These are phyloP conservation scores for Neotoxoptera formosana DNA, from an alignment of 1,140 invertebrate species.

Conservation along the genomic window DNA sequence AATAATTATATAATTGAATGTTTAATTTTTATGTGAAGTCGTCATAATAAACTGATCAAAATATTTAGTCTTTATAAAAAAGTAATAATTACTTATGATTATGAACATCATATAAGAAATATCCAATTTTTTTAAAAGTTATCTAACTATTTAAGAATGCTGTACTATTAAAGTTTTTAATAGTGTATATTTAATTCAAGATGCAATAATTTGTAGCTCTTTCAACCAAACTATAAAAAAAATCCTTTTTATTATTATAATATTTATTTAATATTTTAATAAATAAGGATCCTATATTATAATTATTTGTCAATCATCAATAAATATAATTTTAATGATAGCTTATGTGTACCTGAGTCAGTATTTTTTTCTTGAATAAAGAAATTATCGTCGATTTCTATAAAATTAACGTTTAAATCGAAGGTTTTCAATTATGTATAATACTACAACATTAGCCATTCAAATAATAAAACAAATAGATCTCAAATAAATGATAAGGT, in stretches of 20 bases:
- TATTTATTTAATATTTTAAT: not conserved
- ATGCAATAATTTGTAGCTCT: not conserved
- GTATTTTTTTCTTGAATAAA: not conserved
- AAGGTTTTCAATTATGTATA: not conserved
- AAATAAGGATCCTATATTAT: not conserved
- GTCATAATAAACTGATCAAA: not conserved
- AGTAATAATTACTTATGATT: not conserved
- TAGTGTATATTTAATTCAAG: not conserved
- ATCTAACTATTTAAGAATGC: not conserved
- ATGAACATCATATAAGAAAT: not conserved
- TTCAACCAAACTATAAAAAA: not conserved
- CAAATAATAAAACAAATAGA: not conserved
- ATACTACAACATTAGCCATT: not conserved
- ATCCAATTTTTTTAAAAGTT: not conserved
- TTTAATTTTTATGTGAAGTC: not conserved
- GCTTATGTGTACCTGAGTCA: not conserved
- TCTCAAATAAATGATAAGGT: constrained; percentile 12
- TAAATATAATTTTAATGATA: not conserved
- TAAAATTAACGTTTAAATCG: not conserved
- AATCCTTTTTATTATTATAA: not conserved
- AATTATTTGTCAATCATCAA: not conserved
- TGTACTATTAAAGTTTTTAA: not conserved
- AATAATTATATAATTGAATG: not conserved
- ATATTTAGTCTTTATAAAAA: not conserved
- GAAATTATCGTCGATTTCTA: not conserved